Conservation (phyloP, 1,140 invertebrate genomes). For the Brachionus koreanus region DNA sequence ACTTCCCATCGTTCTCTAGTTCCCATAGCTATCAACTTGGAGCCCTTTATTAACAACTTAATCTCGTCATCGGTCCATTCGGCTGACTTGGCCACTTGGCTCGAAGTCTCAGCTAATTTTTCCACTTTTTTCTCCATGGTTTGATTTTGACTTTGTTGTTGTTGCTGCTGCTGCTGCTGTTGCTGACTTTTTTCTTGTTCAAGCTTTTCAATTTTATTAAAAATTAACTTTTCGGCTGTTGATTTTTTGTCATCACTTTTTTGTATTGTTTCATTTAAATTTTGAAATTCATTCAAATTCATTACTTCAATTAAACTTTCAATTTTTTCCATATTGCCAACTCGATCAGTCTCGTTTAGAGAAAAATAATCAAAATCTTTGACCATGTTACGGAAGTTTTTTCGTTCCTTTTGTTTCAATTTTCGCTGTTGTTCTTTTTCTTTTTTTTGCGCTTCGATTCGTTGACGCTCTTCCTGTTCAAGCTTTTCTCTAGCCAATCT, state of each 20-base stretch:
- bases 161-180: conserved; percentile 12
- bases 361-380: conserved; percentile 81
- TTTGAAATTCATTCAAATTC: conserved; percentile 64
- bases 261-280: conserved; percentile 69
- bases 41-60: conserved; percentile 85
- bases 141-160: background rate
- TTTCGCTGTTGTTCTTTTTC: conserved; percentile 65
- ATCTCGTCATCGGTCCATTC: conserved; percentile 77
- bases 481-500: conserved; percentile 49
- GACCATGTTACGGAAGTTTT: conserved; percentile 74
- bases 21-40: conserved; percentile 91
- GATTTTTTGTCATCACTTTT: conserved; percentile 51
- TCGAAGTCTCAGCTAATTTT: conserved; percentile 6
- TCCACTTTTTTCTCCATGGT: background rate
- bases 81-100: conserved; percentile 40
- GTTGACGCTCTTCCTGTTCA: conserved; percentile 67
- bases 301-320: conserved; percentile 83
- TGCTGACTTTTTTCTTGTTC: conserved; percentile 46
- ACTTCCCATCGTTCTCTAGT: conserved; percentile 75
- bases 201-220: conserved; percentile 52
- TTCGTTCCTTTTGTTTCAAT: conserved; percentile 65
- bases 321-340: conserved; percentile 78
- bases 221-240: conserved; percentile 60
- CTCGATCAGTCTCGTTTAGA: conserved; percentile 67
- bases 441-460: conserved; percentile 78